These are phyloP conservation scores for Adela reaumurella DNA, from an alignment of 2,888 invertebrate species.

Conservation along the genomic window DNA sequence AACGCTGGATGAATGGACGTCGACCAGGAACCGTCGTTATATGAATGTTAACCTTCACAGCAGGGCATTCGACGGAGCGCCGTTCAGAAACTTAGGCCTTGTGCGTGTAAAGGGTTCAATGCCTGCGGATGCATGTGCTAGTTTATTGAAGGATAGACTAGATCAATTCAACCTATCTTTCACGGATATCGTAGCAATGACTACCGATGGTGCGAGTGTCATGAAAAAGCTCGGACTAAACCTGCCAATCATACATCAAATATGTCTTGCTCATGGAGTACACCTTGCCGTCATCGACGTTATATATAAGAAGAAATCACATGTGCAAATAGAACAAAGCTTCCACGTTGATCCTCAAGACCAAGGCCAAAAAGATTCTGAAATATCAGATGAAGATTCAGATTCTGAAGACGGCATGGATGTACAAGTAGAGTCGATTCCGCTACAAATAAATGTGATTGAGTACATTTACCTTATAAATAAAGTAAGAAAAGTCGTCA, in stretches of 20 bases:
- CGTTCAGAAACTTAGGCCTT: not conserved
- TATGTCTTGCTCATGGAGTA: constrained; percentile 13
- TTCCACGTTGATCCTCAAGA: too few species aligned
- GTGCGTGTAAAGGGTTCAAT: not conserved
- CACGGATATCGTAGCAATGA: not conserved
- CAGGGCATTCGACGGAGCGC: not conserved
- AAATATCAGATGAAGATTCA: not conserved
- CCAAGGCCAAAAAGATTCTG: too few species aligned
- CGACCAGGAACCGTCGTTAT: not conserved
- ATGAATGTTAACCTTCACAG: not conserved
- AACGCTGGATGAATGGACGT: not conserved
- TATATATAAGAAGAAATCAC: constrained; percentile 8
- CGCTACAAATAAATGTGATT: too few species aligned
- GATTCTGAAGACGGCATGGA: not conserved
- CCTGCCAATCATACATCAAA: constrained; percentile 9
- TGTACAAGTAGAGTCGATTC: too few species aligned
- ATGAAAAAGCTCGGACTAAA: constrained; percentile 5
- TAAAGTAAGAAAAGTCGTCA: constrained; percentile 9
- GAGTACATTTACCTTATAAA: not conserved
- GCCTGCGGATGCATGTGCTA: not conserved
- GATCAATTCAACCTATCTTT: constrained; percentile 7
- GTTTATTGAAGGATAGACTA: not conserved
- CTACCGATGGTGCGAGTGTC: not conserved
- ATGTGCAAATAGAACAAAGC: not conserved
- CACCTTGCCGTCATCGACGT: constrained; percentile 13